These are phyloP conservation scores for Alcedo atthis DNA, from an alignment of 2,797 vertebrate genomes.

Conservation along the genomic window DNA sequence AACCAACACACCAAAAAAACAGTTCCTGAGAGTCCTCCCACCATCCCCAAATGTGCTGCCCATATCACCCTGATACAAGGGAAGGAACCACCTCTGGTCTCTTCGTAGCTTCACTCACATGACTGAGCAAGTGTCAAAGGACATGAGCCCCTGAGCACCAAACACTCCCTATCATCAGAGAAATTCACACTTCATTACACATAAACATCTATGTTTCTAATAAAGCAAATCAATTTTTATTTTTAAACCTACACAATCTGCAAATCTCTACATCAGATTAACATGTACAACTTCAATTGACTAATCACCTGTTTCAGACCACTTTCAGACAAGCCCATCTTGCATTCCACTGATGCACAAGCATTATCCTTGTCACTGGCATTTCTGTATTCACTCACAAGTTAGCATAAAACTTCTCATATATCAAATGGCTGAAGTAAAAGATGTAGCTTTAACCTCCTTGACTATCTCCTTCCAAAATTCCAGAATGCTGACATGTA, in stretches of 20 bases:
- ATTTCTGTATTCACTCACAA: background rate
- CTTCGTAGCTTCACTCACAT: background rate
- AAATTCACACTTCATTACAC: background rate
- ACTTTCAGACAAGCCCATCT: background rate
- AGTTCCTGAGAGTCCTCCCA: background rate
- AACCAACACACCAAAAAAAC: too few species aligned
- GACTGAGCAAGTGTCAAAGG: background rate
- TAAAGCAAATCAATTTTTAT: background rate
- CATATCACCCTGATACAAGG: rapidly evolving
- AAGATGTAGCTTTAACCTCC: background rate
- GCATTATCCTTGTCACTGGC: background rate
- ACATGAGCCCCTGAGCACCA: background rate
- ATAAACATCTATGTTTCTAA: background rate
- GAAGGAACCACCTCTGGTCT: background rate
- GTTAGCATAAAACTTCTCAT: background rate
- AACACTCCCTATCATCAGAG: background rate
- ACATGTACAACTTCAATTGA: background rate
- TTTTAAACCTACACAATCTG: background rate
- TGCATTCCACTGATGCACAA: background rate
- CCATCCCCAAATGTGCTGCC: background rate
- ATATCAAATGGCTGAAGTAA: background rate
- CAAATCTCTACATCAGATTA: background rate
- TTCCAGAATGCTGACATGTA: background rate
- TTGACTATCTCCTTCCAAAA: background rate
- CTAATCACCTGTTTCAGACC: background rate